Percentiles rank a stretch among this genome's conserved stretches.
Evolutionary conservation across 2,888 invertebrate genomes (phyloP).

Genomic region (Andrena bicolor): DNA sequence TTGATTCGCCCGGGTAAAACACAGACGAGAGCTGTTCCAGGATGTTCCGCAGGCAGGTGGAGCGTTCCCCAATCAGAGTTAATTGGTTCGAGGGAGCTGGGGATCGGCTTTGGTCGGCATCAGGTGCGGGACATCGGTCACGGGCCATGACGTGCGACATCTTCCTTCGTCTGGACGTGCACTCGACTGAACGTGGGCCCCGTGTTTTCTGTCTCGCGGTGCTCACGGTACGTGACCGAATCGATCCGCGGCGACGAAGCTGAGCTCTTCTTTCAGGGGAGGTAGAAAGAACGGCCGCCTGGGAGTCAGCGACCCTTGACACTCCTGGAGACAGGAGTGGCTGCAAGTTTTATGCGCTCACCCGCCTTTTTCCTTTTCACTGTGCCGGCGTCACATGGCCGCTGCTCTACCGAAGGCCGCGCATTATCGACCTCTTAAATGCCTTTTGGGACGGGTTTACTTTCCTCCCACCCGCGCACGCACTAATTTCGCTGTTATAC

Average conservation of each 20-base stretch:
- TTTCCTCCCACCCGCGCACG: constrained; percentile 27
- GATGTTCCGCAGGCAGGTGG: neutral
- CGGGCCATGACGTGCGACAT: constrained; percentile 21
- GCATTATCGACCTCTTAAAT: constrained; percentile 66
- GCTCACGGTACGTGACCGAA: constrained; percentile 56
- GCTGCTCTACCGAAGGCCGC: constrained; percentile 64
- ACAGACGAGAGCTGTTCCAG: neutral
- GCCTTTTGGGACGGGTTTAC: constrained; percentile 37
- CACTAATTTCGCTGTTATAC: constrained; percentile 45
- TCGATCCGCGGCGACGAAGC: constrained; percentile 61
- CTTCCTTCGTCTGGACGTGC: constrained; percentile 43
- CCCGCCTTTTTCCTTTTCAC: constrained; percentile 64
- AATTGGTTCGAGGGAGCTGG: constrained; percentile 12
- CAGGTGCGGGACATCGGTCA: constrained; percentile 16
- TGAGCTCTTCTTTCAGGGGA: constrained; percentile 54
- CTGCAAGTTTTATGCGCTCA: constrained; percentile 71
- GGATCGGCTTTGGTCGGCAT: constrained; percentile 4
- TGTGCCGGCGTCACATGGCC: constrained; percentile 48
- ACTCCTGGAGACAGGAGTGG: constrained; percentile 71
- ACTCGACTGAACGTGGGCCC: constrained; percentile 41
- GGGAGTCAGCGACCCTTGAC: constrained; percentile 73
- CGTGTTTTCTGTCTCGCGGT: constrained; percentile 40
- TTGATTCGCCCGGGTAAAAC: constrained; percentile 38
- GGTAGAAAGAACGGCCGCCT: constrained; percentile 61
- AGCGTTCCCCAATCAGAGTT: constrained; percentile 26